Conservation (phyloP, 2,113 vertebrate species). For the Mesembrinibis cayennensis region DNA sequence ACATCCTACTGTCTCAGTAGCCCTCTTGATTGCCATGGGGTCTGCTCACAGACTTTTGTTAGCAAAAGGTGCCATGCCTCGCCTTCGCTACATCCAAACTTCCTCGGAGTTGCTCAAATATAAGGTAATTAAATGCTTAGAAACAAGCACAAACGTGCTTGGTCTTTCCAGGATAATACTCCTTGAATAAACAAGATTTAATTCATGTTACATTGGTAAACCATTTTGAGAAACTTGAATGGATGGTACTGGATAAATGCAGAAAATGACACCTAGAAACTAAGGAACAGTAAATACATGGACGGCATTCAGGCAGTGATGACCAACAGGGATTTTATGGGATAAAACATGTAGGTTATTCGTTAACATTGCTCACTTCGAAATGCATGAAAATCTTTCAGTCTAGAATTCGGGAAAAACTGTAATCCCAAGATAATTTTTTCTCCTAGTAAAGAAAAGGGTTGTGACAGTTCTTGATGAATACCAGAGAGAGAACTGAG, state of each 20-base stretch:
- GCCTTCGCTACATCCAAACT: neutral
- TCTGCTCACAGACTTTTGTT: neutral
- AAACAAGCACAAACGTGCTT: neutral
- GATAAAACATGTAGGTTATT: neutral
- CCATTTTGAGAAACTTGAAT: neutral
- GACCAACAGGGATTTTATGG: neutral
- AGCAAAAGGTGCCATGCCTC: neutral
- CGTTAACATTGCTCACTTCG: neutral
- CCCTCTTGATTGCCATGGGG: neutral
- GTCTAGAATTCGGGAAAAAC: neutral
- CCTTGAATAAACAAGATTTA: neutral
- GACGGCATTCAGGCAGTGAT: neutral
- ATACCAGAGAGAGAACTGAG: neutral
- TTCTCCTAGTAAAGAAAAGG: neutral
- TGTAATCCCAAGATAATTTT: neutral
- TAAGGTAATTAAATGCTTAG: neutral
- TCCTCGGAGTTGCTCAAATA: neutral
- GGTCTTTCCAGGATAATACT: neutral
- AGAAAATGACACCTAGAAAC: neutral
- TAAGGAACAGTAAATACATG: neutral
- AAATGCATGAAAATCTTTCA: neutral
- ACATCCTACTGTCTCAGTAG: neutral
- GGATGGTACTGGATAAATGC: neutral
- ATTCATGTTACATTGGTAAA: neutral
- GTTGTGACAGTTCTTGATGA: neutral